Conservation (phyloP, 2,113 vertebrate species). For the human (Homo sapiens) region DNA sequence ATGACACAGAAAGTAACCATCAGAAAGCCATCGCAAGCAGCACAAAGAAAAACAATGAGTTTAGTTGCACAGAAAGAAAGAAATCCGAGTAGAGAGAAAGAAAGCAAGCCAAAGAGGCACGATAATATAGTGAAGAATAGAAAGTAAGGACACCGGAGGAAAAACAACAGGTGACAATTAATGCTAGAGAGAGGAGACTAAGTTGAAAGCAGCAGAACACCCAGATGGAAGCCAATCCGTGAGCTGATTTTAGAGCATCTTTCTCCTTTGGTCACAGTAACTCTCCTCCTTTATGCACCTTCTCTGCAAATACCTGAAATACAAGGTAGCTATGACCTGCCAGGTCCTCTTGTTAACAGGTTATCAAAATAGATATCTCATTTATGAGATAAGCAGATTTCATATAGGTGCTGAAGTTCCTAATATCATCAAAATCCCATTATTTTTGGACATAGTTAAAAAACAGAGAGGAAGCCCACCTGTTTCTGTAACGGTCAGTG, state of each 20-base stretch:
- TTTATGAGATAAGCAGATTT: not conserved
- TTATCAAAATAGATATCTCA: not conserved
- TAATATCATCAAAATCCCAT: not conserved
- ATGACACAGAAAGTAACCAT: not conserved
- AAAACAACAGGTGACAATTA: not conserved
- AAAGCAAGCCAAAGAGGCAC: not conserved
- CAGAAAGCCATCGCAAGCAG: not conserved
- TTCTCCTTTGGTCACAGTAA: not conserved
- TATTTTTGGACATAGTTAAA: not conserved
- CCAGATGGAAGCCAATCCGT: not conserved
- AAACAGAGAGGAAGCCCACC: not conserved
- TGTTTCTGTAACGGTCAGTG: not conserved
- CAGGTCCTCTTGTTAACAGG: not conserved
- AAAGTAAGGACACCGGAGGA: not conserved
- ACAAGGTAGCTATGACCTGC: not conserved
- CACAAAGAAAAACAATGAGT: not conserved
- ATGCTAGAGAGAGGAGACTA: not conserved
- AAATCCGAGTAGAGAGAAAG: not conserved
- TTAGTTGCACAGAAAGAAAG: not conserved
- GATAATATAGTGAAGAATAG: not conserved
- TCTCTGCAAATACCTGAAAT: not conserved
- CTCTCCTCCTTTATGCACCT: not conserved
- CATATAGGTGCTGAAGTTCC: not conserved
- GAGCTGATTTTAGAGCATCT: not conserved
- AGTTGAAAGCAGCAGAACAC: not conserved